A percentile compares a stretch with the other conserved stretches of the same genome.
Conservation (phyloP, 2,888 invertebrate genomes). For the Tetragonula carbonaria region DNA sequence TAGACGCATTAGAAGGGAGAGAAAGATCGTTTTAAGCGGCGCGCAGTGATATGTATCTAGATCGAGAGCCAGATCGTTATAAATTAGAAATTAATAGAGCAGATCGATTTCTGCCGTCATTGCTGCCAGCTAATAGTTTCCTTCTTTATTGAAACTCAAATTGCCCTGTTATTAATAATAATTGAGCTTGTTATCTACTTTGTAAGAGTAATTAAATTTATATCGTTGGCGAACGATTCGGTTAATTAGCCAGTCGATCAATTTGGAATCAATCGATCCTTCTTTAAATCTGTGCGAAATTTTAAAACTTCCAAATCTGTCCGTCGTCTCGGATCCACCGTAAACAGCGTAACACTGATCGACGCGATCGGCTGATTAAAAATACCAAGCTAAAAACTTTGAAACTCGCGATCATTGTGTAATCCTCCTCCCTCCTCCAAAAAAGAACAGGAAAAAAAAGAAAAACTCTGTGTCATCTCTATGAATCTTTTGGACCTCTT, state of each 20-base stretch:
- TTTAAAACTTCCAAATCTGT: no score
- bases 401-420: no score
- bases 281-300: background rate
- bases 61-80: conserved; percentile 15
- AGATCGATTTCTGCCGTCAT: background rate
- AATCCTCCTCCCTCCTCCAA: no score
- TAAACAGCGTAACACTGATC: no score
- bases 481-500: no score
- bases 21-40: background rate
- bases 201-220: conserved; percentile 21
- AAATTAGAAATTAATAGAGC: conserved; percentile 37
- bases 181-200: conserved; percentile 17
- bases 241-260: conserved; percentile 11
- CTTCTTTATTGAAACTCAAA: conserved; percentile 29
- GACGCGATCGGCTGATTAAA: no score
- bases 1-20: background rate
- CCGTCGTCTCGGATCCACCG: no score
- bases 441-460: no score
- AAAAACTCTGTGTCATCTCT: no score
- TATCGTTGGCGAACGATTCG: background rate
- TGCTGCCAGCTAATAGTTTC: conserved; percentile 24
- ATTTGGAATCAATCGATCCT: background rate
- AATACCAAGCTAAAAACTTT: no score
- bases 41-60: background rate
- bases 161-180: conserved; percentile 24